A percentile compares a stretch with the other conserved stretches of the same genome.
These are phyloP conservation scores for Rhingia campestris DNA, from an alignment of 2,888 invertebrate genomes.

Conservation along the genomic window DNA sequence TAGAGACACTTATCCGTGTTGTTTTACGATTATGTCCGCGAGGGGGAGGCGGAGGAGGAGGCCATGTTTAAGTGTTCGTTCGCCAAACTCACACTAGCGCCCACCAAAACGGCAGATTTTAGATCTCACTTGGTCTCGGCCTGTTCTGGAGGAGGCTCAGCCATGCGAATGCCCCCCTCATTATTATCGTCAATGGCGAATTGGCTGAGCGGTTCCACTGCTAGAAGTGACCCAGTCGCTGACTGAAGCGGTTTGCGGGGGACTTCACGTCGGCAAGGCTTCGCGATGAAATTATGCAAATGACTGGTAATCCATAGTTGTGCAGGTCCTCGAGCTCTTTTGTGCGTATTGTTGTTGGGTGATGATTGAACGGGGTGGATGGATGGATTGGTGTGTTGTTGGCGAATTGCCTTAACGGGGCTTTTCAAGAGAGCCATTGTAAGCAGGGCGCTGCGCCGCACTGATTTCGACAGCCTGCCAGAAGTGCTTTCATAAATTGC, in stretches of 20 bases:
- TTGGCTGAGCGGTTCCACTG: slow-evolving; percentile 2
- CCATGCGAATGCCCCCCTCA: slow-evolving; percentile 27
- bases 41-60: slow-evolving; percentile 1
- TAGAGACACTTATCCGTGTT: slow-evolving; percentile 61
- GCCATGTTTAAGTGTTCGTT: slow-evolving; percentile 56
- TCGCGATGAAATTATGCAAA: slow-evolving; percentile 70
- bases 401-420: slow-evolving; percentile 46
- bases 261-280: neutral
- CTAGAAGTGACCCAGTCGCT: slow-evolving; percentile 44
- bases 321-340: slow-evolving; percentile 33
- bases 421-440: slow-evolving; percentile 43
- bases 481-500: slow-evolving; percentile 47
- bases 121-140: neutral
- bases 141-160: neutral
- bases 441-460: neutral
- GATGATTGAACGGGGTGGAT: slow-evolving; percentile 70
- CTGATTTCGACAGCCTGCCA: slow-evolving; percentile 49
- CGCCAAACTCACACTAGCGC: slow-evolving; percentile 49
- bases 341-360: slow-evolving; percentile 62
- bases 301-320: slow-evolving; percentile 59
- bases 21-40: slow-evolving; percentile 62
- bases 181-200: slow-evolving; percentile 56
- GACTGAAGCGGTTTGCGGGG: neutral
- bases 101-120: slow-evolving; percentile 12
- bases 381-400: slow-evolving; percentile 47